Percentiles rank a stretch among this genome's conserved stretches.
Conservation (phyloP, 2,797 vertebrate species). For the Falco naumanni region DNA sequence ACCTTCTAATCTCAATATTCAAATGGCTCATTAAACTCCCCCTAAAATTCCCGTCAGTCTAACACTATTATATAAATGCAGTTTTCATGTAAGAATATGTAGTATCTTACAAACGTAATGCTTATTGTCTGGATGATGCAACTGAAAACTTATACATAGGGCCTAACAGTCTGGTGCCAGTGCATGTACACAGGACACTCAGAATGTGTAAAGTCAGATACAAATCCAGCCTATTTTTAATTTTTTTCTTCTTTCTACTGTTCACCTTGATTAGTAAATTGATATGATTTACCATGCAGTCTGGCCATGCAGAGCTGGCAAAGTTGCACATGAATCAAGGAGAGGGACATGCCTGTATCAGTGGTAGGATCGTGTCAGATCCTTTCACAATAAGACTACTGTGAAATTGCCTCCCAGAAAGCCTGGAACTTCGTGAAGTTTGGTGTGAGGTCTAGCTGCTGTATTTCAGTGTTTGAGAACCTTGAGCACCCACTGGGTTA, state of each 20-base stretch:
- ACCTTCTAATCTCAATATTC: background rate
- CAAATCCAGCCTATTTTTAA: background rate
- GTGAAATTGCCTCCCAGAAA: background rate
- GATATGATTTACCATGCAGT: background rate
- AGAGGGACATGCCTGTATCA: background rate
- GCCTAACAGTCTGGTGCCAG: background rate
- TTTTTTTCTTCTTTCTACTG: background rate
- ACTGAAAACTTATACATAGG: background rate
- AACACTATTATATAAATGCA: background rate
- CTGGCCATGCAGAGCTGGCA: background rate
- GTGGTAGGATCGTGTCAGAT: background rate
- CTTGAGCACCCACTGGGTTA: background rate
- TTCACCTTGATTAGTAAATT: background rate
- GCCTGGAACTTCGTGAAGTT: background rate
- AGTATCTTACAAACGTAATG: background rate
- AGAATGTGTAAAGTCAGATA: background rate
- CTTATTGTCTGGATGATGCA: background rate
- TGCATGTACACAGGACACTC: accelerated
- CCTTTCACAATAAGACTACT: too few relatives aligned
- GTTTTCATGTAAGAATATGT: background rate
- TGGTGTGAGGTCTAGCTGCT: background rate
- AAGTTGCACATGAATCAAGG: background rate
- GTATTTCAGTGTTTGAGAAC: background rate
- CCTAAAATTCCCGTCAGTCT: background rate
- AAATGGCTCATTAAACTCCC: background rate